Evolutionary conservation across 2,113 vertebrate species (phyloP), one percentile per base, ranked within the genome.

Genomic region (Otocyon megalotis): DNA sequence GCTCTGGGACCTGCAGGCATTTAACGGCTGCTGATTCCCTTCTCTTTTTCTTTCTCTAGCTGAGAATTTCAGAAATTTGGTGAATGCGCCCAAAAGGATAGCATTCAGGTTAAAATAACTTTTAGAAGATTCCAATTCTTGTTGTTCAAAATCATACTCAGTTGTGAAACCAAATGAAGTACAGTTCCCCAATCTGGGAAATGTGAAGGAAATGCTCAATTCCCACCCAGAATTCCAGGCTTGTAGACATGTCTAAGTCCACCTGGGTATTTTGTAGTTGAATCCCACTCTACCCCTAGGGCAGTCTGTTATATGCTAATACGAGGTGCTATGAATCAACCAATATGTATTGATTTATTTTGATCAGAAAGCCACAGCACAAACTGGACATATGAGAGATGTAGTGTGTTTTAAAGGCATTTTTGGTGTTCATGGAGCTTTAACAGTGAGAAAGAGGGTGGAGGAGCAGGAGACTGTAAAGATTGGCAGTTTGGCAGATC

Each of bases 51-150:
- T 88, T 65, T 7, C 19, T n/a, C 32, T 60, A 30, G 12, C 53
- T 85, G 48, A 88, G 48, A 94, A 82, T 95, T 91, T 93, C 35
- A 85, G 72, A 58, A 87, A 91, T 83, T 69, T 43, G 30, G 67
- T 67, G 24, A 81, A 50, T 56, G 15, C 30, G 19, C 17, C 50
- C 24, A 69, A 48, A 95, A 93, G 32, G 28, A 84, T 13, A 84
- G 14, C 15, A 54, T 80, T 95, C 54, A 72, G 58, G n/a, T 91
- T 84, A 93, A 84, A 79, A 94, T 43, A 88, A 71, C 5, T 81
- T 76, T 80, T 63, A 88, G 54, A 90, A 60, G n/a, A 94, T 88
- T 90, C 53, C 13, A 95, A 2, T 92, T 91, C n/a, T 71, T 96
- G 19, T 54, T 17, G 54, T 50, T 96, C 50, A 88, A 76, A 94